Percentiles rank a stretch among this genome's conserved stretches.
phyloP scores from a whole-genome alignment of 2,888 invertebrate genomes.

The Cylloceria caligata region DNA sequence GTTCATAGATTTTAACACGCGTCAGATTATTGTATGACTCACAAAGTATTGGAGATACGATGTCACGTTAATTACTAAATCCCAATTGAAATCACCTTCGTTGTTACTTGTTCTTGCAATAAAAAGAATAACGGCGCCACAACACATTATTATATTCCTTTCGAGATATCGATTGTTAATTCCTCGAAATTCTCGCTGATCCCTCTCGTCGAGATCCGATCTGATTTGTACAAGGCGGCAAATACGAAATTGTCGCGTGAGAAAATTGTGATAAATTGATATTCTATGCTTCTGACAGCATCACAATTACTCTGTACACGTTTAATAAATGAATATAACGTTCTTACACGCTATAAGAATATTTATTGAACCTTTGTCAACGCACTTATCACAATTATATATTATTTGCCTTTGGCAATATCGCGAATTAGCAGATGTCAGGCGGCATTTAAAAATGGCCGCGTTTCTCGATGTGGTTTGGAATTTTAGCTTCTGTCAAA shows the following conservation, averaged over 20 bases:
- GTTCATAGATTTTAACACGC: not conserved
- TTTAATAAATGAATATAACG: not conserved
- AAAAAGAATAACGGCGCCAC: not conserved
- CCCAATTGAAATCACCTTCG: not conserved
- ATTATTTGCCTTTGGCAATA: not conserved
- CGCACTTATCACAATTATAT: not conserved
- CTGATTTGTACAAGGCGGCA: not conserved
- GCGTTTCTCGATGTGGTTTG: conserved; percentile 54
- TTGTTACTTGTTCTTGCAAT: too few relatives aligned
- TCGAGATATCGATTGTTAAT: conserved; percentile 3
- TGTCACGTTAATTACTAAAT: not conserved
- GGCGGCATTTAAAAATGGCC: conserved; percentile 76
- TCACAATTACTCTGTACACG: too few relatives aligned
- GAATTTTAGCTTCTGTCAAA: conserved; percentile 54
- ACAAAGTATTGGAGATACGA: not conserved
- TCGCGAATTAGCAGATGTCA: conserved; percentile 47
- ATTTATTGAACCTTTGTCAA: not conserved
- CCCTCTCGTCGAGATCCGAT: too few relatives aligned
- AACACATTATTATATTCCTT: not conserved
- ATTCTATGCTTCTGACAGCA: not conserved
- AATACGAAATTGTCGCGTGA: not conserved
- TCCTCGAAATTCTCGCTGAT: too few relatives aligned
- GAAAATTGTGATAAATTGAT: not conserved
- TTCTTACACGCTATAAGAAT: not conserved
- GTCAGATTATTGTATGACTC: not conserved